phyloP scores from a whole-genome alignment of 2,113 vertebrate genomes.

The Talpa occidentalis region DNA sequence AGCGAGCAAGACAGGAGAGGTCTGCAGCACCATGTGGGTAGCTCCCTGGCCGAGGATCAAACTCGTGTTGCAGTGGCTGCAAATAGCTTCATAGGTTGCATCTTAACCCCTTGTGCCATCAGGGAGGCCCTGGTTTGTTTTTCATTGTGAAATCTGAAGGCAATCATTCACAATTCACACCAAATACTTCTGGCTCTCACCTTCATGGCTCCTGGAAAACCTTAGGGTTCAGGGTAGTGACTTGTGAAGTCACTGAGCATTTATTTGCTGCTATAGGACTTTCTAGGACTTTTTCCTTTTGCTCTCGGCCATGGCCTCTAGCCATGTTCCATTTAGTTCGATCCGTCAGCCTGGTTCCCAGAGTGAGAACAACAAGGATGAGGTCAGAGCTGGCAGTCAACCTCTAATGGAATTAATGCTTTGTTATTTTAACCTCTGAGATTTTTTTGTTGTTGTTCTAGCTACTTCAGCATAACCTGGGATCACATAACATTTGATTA shows the following conservation, averaged over 20 bases:
- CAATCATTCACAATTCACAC: not conserved
- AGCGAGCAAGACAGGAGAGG: no score
- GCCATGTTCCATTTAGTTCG: not conserved
- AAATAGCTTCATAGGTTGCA: no score
- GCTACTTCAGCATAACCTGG: not conserved
- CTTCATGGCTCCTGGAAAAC: not conserved
- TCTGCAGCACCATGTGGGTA: no score
- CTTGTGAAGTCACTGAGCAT: not conserved
- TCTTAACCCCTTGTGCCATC: no score
- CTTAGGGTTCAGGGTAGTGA: not conserved
- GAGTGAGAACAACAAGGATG: not conserved
- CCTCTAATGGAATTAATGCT: not conserved
- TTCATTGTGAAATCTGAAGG: not conserved
- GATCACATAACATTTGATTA: not conserved
- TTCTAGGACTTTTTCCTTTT: not conserved
- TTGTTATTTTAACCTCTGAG: not conserved
- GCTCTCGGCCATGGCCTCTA: not conserved
- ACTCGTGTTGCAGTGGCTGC: no score
- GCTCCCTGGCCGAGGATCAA: no score
- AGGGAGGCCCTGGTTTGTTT: no score
- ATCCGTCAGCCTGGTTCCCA: not conserved
- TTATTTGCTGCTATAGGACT: not conserved
- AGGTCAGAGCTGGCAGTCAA: not conserved
- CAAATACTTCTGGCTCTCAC: not conserved
- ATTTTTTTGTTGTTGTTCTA: not conserved